These are phyloP conservation scores for Macrophya alboannulata DNA, from an alignment of 2,888 invertebrate species.

Conservation along the genomic window DNA sequence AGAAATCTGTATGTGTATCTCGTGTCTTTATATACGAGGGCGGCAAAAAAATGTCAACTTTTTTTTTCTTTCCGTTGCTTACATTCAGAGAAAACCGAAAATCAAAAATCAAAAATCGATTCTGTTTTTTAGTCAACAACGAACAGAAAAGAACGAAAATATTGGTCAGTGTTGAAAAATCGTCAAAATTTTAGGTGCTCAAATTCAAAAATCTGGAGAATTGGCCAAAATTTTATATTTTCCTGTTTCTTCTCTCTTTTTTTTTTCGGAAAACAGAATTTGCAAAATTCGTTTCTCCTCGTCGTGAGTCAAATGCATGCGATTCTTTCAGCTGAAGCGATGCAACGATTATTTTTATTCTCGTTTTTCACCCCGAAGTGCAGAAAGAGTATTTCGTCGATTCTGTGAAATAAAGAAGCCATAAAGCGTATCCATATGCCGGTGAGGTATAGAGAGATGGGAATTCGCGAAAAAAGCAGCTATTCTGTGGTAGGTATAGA, in stretches of 20 bases:
- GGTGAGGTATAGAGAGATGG: not conserved
- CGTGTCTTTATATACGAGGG: not conserved
- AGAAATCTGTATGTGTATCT: not conserved
- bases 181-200: not conserved
- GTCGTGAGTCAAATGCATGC: not conserved
- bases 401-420: slow-evolving; percentile 46
- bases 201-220: not conserved
- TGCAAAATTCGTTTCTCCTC: too few relatives aligned
- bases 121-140: not conserved
- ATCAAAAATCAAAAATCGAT: not conserved
- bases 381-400: not conserved
- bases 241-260: not conserved
- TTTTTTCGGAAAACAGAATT: too few relatives aligned
- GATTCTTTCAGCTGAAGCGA: not conserved
- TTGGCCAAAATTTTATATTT: not conserved
- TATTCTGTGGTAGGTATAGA: not conserved
- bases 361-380: not conserved
- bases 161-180: not conserved
- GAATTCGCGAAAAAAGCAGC: slow-evolving; percentile 32
- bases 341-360: not conserved
- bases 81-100: not conserved
- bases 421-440: slow-evolving; percentile 48
- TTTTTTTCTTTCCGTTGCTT: not conserved
- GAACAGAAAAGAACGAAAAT: not conserved
- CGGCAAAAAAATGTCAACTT: not conserved